Evolutionary conservation across 1,140 invertebrate genomes (phyloP), one percentile per base, ranked within the genome.

Genomic region (Papilio helenus): DNA sequence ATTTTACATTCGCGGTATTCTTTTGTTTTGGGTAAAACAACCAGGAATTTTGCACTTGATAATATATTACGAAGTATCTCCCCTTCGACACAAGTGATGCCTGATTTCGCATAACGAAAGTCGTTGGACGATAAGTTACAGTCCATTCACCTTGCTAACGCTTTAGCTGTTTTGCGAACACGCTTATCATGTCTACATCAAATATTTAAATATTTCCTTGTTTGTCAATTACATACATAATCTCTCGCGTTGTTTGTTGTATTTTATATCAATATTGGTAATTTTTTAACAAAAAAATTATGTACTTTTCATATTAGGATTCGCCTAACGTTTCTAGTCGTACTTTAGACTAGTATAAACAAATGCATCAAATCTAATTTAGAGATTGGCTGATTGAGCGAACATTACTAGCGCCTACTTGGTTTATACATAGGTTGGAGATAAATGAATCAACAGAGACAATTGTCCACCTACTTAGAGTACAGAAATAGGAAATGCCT

Each of bases 401-500:
- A 65, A 26, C 58, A 65, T 0, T 42, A 20, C 1, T 7, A 39
- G 39, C 18, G 18, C 39, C 34, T 20, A 72, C 18, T 72, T 20
- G 9, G 4, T 16, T 39, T 39, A 71, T 20, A 18, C 39, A 23
- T 12, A 51, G 72, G 0, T 26, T 46, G 16, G 23, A 26, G 20
- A 10, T 74, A 49, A 26, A 74, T 74, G 44, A 74, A 4, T 74
- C 42, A 51, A 26, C 72, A 42, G 39, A 72, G 71, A 74, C 72
- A 74, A 74, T 74, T 74, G 72, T 44, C 44, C 72, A 23, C 44
- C 72, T 74, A 74, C 72, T 74, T 46, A 29, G 81, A 78, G 82
- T 73, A 68, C 80, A 80, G 34, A 87, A 88, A 87, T 84, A 88
- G 87, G 86, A 87, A 88, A 88, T 79, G 68, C 85, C 82, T 84